phyloP scores from a whole-genome alignment of 2,113 vertebrate genomes.

The Tonatia bakeri region DNA sequence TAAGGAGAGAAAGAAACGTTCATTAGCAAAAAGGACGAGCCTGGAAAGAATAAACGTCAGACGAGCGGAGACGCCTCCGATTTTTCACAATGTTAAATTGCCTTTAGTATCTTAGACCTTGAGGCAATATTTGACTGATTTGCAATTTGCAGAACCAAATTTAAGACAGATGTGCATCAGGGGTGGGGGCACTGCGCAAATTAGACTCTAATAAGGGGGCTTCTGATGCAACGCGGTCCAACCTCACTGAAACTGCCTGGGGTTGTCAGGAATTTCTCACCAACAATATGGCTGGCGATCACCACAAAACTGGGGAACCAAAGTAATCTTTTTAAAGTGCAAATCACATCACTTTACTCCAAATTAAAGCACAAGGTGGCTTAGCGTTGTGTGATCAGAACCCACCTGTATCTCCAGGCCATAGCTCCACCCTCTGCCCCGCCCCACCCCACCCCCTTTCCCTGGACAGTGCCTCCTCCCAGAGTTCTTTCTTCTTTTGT shows the following conservation, averaged over 20 bases:
- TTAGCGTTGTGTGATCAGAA: not conserved
- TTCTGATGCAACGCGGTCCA: not conserved
- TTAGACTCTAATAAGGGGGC: not conserved
- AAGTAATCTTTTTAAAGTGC: not conserved
- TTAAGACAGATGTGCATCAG: not conserved
- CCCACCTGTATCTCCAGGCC: not conserved
- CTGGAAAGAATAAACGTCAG: slow-evolving; percentile 44
- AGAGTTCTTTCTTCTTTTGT: not conserved
- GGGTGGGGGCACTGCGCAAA: not conserved
- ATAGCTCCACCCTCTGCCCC: not conserved
- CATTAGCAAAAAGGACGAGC: slow-evolving; percentile 56
- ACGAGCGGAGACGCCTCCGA: not conserved
- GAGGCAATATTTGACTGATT: not conserved
- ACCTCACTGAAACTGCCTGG: not conserved
- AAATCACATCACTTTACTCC: not conserved
- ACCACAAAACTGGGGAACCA: not conserved
- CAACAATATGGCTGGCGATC: not conserved
- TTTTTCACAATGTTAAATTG: slow-evolving; percentile 43
- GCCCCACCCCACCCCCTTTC: not conserved
- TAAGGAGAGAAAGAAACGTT: slow-evolving; percentile 24
- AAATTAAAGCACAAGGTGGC: not conserved
- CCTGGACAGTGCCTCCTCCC: not conserved
- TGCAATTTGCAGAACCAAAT: slow-evolving; percentile 56
- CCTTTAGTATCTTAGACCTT: slow-evolving; percentile 19
- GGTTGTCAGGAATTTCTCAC: not conserved